A percentile compares a stretch with the other conserved stretches of the same genome.
phyloP scores from a whole-genome alignment of 2,797 vertebrate genomes.

The Notoglanidium macrostoma region DNA sequence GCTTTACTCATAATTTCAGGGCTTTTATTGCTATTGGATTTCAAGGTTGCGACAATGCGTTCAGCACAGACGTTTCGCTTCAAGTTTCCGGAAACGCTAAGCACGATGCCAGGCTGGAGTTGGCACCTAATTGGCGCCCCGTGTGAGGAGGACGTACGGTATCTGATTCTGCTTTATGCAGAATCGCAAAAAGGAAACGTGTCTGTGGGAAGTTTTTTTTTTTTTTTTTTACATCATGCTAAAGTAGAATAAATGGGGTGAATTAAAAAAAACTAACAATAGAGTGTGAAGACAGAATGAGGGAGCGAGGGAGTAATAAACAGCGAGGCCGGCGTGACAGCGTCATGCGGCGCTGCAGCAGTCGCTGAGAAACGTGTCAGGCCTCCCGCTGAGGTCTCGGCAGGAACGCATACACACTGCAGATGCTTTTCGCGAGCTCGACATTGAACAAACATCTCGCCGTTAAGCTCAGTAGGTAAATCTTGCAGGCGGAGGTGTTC shows the following conservation, averaged over 20 bases:
- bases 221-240: neutral
- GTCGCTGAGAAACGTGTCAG: conserved; percentile 33
- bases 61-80: neutral
- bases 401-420: conserved; percentile 14
- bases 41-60: conserved; percentile 51
- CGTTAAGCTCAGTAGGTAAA: neutral
- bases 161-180: neutral
- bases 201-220: neutral
- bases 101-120: conserved; percentile 2
- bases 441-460: conserved; percentile 11
- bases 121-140: neutral
- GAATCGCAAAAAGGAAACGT: too few species aligned
- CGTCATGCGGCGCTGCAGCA: conserved; percentile 40
- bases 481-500: neutral
- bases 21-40: conserved; percentile 59
- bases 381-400: conserved; percentile 44
- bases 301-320: conserved; percentile 33
- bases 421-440: conserved; percentile 8
- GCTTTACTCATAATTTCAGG: conserved; percentile 48
- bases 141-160: neutral
- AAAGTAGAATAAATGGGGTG: neutral
- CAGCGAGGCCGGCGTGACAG: conserved; percentile 30
- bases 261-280: neutral
- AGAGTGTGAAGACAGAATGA: conserved; percentile 7
- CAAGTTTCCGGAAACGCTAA: neutral